Percentiles rank a stretch among this genome's conserved stretches.
Conservation (phyloP, 2,888 invertebrate genomes). For the Lithophane ornitopus region DNA sequence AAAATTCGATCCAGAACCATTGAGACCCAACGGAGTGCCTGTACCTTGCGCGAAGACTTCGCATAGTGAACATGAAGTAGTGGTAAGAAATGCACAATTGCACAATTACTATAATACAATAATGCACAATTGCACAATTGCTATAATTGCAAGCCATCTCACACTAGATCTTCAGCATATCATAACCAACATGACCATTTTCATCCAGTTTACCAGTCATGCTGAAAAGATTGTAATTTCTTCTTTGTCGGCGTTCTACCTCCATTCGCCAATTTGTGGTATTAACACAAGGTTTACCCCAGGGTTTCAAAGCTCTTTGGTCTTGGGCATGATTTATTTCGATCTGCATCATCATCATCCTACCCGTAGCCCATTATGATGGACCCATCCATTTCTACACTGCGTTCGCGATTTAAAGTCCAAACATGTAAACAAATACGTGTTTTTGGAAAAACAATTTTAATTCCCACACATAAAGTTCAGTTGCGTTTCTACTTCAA, state of each 20-base stretch:
- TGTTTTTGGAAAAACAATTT: not conserved
- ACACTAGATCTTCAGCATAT: not conserved
- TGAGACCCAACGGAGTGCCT: slow-evolving; percentile 83
- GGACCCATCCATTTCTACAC: not conserved
- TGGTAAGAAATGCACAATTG: too few species aligned
- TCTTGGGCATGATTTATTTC: too few species aligned
- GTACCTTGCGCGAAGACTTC: slow-evolving; percentile 82
- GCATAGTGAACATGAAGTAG: slow-evolving; percentile 79
- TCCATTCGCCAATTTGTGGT: not conserved
- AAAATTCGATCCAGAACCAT: slow-evolving; percentile 87
- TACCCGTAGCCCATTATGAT: not conserved
- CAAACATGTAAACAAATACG: not conserved
- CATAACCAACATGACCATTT: not conserved
- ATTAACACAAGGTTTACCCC: not conserved
- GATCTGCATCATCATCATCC: not conserved
- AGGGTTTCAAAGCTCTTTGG: not conserved
- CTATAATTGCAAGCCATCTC: not conserved
- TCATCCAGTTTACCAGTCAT: not conserved
- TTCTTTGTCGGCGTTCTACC: not conserved
- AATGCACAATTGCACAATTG: too few species aligned
- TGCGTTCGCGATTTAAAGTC: not conserved
- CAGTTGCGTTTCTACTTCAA: not conserved
- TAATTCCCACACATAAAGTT: not conserved
- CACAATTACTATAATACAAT: too few species aligned
- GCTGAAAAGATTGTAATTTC: not conserved